Conservation (phyloP, 2,113 vertebrate genomes). For the Notothenia coriiceps region DNA sequence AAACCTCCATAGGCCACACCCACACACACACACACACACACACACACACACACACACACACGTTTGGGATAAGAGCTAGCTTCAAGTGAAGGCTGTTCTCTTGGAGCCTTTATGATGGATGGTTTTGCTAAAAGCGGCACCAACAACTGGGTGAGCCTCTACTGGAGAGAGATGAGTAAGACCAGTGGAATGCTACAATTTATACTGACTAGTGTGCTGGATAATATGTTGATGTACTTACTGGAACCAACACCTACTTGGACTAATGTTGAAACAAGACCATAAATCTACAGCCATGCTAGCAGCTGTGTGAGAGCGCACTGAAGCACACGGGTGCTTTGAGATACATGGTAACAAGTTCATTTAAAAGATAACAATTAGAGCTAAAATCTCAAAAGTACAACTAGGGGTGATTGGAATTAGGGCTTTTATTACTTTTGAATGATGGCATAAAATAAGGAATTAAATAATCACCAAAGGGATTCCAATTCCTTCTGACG, state of each 20-base stretch:
- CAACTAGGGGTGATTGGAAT: not conserved
- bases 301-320: not conserved
- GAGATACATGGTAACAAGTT: not conserved
- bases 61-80: conserved; percentile 19
- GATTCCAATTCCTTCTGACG: not conserved
- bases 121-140: conserved; percentile 23
- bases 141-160: conserved; percentile 17
- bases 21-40: too few species aligned
- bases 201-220: conserved; percentile 1
- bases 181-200: conserved; percentile 23
- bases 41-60: too few species aligned
- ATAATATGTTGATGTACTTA: not conserved
- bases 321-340: not conserved
- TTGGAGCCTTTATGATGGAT: conserved; percentile 3
- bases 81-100: conserved; percentile 6
- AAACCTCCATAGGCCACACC: too few species aligned
- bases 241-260: not conserved
- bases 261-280: not conserved
- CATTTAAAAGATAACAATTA: not conserved
- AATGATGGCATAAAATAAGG: not conserved
- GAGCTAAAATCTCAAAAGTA: not conserved
- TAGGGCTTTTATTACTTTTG: too few species aligned
- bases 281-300: not conserved
- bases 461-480: not conserved
- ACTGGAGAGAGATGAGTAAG: conserved; percentile 15